Evolutionary conservation across 2,888 invertebrate genomes (phyloP), one percentile per base, ranked within the genome.

Genomic region (Oscheius sp.): DNA sequence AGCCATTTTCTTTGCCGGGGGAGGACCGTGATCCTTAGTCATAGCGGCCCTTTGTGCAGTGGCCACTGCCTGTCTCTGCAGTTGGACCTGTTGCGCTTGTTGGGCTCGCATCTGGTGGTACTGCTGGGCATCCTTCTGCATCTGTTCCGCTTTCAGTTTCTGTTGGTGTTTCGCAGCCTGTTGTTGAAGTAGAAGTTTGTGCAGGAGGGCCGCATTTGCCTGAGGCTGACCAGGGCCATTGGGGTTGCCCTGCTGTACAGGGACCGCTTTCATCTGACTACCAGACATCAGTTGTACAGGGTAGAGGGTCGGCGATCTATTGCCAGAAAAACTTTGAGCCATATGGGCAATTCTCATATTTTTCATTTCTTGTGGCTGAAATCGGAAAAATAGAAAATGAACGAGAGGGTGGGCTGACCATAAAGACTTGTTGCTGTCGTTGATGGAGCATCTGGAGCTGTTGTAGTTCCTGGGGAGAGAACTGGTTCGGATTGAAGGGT

Each of bases 1-100:
- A 3, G 61, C 61, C 61, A 61, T 61, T 41, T 61, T 61, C 45
- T 61, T 61, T 5, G 61, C 21, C 2, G 61, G 61, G 5, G 61
- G 61, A 41, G 61, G 61, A 7, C 43, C 43, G 13, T n/a, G n/a
- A 7, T 61, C 43, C 21, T 43, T 61, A 5, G 23, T 41, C 43
- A 21, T n/a, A 21, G 41, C 35, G 2, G 35, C 41, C 21, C 55
- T 2, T 23, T 55, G 55, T 6, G 55, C 25, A 6, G 21, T 55
- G 21, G 25, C 23, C 21, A 55, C 5, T 13, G 25, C 55, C 21
- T 55, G 23, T 16, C 13, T 13, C 25, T 55, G 55, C 6, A 55
- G 25, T 25, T 25, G 21, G 25, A 55, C 43, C n/a, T 61, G 61
- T 25, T 61, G 61, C n/a, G 41, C 43, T 45, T 41, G 43, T 1